phyloP scores from a whole-genome alignment of 2,113 vertebrate genomes.

The Cynoglossus semilaevis region DNA sequence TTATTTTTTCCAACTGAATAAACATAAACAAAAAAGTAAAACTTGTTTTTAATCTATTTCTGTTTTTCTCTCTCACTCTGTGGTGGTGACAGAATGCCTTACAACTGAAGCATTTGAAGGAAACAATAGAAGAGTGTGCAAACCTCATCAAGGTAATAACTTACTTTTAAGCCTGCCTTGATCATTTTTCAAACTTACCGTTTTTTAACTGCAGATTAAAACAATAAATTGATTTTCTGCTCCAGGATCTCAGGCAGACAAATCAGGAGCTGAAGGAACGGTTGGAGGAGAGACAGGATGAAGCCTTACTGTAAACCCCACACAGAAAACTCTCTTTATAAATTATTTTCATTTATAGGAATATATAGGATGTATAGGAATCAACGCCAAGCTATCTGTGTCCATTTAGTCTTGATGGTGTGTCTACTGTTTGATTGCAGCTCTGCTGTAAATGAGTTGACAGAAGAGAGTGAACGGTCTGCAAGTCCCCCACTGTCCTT shows the following conservation, averaged over 20 bases:
- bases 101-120: slow-evolving; percentile 29
- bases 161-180: neutral
- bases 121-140: slow-evolving; percentile 44
- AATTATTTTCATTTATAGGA: no score
- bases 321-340: neutral
- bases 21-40: neutral
- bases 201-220: neutral
- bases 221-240: slow-evolving; percentile 5
- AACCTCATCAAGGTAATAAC: slow-evolving; percentile 49
- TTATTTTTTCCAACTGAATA: no score
- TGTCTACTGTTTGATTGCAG: slow-evolving; percentile 37
- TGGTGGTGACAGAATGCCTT: slow-evolving; percentile 42
- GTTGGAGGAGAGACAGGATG: slow-evolving; percentile 48
- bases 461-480: slow-evolving; percentile 5
- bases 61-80: no score
- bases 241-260: slow-evolving; percentile 56
- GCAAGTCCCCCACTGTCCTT: slow-evolving; percentile 32
- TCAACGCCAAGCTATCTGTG: neutral
- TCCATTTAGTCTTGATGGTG: neutral
- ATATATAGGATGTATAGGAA: no score
- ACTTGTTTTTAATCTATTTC: no score
- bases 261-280: slow-evolving; percentile 41
- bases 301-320: slow-evolving; percentile 43
- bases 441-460: slow-evolving; percentile 2
- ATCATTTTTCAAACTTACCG: neutral